These are phyloP conservation scores for Amniataba percoides DNA, from an alignment of 2,797 vertebrate genomes.

Conservation along the genomic window DNA sequence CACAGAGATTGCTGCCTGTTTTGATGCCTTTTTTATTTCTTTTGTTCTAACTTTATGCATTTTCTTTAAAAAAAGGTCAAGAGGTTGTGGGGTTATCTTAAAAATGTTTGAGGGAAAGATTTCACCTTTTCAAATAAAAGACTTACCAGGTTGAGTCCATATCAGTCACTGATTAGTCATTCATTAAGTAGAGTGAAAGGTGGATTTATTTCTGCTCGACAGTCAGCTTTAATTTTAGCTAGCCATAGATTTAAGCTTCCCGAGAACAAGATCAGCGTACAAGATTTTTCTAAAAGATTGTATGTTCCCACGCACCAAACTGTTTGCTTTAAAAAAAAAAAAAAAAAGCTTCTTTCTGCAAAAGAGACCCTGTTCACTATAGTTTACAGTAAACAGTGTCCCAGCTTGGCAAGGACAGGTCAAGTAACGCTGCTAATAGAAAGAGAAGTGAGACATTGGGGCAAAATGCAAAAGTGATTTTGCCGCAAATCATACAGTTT, in stretches of 20 bases:
- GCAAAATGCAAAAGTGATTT: neutral
- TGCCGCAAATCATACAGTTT: neutral
- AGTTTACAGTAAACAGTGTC: slow-evolving; percentile 61
- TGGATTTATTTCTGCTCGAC: neutral
- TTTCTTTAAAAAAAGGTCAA: no score
- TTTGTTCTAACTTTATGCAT: neutral
- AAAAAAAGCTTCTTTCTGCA: neutral
- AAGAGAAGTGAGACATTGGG: neutral
- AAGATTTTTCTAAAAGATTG: neutral
- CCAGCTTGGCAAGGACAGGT: slow-evolving; percentile 1
- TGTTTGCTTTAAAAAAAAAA: neutral
- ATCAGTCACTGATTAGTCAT: neutral
- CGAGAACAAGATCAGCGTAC: neutral
- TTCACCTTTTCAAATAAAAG: neutral
- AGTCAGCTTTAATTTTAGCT: neutral
- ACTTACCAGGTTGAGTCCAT: neutral
- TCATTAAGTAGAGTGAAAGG: neutral
- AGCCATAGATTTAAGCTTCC: neutral
- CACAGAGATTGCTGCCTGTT: neutral
- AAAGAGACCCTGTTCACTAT: neutral
- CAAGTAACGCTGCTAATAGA: neutral
- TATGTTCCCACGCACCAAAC: neutral
- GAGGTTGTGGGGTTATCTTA: neutral
- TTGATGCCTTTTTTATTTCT: fast-evolving
- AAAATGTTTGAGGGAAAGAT: neutral